Base-by-base conservation (phyloP, 2,888 invertebrate species). In the Allacma fusca region DNA sequence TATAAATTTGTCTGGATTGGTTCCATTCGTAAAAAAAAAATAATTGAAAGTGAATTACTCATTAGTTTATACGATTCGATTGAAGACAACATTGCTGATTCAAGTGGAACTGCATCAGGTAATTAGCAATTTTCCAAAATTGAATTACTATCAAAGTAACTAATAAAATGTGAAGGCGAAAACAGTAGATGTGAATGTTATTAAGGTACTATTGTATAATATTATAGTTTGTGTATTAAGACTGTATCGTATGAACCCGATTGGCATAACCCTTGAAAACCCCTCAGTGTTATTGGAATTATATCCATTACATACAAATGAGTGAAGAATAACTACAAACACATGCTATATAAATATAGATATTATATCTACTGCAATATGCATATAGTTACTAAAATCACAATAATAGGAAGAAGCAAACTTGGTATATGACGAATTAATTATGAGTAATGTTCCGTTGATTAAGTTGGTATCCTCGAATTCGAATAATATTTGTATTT, bases 31-130 rank as follows among this genome's bases (percentile, higher is more conserved):
- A 34, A 34, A 34, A 34, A 23, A 21, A 62, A 28, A 65, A 65
- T 65, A 65, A 26, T 26, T 65, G 65, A 65, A 65, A 65, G 65
- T 65, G 28, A 65, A 62, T 65, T 28, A 65, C 59, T 34, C 21
- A 62, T 73, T 73, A 62, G 59, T 73, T 73, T 62, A 40, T 34
- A 73, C 73, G 57, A 73, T 59, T 73, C 59, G 71, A 73, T 62
- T 73, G 73, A 73, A 34, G 73, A 73, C 73, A 73, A 73, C 73
- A 59, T 34, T 62, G 73, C 73, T 73, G 73, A 57, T 71, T 73
- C 73, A 73, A 59, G 34, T 73, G 73, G 59, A 73, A 57, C 40
- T 69, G n/a, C n/a, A 69, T 69, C 40, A 43, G 16, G 28, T 23
- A 64, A 64, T 19, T 19, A 50, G 50, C 50, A n/a, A 34, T 34